These are phyloP conservation scores for Babyrousa celebensis DNA, from an alignment of 2,797 vertebrate genomes.

Conservation along the genomic window DNA sequence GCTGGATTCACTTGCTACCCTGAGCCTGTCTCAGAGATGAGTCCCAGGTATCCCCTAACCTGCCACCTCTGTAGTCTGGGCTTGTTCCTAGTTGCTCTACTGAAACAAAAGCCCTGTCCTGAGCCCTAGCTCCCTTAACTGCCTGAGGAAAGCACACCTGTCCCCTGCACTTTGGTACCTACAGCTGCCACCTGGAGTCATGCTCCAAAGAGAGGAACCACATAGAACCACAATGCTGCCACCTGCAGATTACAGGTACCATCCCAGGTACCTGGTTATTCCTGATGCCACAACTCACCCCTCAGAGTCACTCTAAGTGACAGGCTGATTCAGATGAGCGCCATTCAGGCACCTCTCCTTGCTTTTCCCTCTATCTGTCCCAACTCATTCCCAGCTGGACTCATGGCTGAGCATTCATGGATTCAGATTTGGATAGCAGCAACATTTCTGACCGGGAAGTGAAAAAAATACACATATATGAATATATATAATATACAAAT, in stretches of 20 bases:
- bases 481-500: background rate
- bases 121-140: background rate
- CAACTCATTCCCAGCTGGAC: background rate
- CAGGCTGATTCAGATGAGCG: background rate
- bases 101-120: background rate
- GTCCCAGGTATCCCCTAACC: background rate
- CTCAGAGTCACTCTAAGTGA: background rate
- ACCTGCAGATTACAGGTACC: background rate
- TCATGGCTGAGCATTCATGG: background rate
- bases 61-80: background rate
- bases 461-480: background rate
- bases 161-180: background rate
- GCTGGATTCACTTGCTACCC: background rate
- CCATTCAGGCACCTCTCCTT: background rate
- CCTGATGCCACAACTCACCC: fast-evolving
- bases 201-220: background rate
- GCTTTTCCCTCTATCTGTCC: background rate
- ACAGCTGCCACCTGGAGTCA: background rate
- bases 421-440: background rate
- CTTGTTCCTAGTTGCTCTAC: background rate
- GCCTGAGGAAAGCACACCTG: background rate
- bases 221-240: background rate
- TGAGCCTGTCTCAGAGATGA: background rate
- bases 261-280: background rate
- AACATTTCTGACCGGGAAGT: background rate